phyloP scores from a whole-genome alignment of 2,888 invertebrate species.

The Acleris emargana region DNA sequence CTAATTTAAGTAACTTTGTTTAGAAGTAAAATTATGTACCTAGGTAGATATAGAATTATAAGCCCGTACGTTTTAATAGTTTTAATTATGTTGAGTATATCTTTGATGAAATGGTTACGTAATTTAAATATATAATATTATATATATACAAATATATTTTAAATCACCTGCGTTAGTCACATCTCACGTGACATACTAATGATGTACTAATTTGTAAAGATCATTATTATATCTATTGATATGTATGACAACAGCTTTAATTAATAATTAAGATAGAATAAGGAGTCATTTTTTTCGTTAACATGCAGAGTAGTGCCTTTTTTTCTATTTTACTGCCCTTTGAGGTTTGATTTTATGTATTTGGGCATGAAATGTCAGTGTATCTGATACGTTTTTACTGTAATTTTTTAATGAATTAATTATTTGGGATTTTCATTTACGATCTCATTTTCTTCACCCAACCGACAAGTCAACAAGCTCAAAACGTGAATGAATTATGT shows the following conservation, averaged over 20 bases:
- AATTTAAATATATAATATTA: constrained; percentile 20
- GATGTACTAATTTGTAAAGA: constrained; percentile 26
- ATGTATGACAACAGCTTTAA: constrained; percentile 63
- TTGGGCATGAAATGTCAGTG: constrained; percentile 79
- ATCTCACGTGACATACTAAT: constrained; percentile 41
- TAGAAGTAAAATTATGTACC: constrained; percentile 50
- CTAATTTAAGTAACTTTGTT: constrained; percentile 31
- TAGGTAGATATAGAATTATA: constrained; percentile 50
- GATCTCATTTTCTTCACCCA: constrained; percentile 2
- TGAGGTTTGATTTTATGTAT: constrained; percentile 60
- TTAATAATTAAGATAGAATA: constrained; percentile 76
- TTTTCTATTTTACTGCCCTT: constrained; percentile 49
- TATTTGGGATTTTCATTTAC: neutral
- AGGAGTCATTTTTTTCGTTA: constrained; percentile 53
- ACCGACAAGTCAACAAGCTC: neutral
- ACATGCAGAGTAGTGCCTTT: constrained; percentile 69
- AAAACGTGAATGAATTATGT: constrained; percentile 23
- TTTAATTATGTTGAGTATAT: constrained; percentile 29
- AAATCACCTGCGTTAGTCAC: constrained; percentile 48
- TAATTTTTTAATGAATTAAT: too few relatives aligned
- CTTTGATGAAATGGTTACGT: constrained; percentile 3
- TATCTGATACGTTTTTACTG: constrained; percentile 55
- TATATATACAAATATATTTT: constrained; percentile 40
- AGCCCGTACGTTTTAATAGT: constrained; percentile 40
- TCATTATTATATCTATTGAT: constrained; percentile 38